Base-by-base conservation (phyloP, 2,113 vertebrate species). In the Seriola aureovittata region DNA sequence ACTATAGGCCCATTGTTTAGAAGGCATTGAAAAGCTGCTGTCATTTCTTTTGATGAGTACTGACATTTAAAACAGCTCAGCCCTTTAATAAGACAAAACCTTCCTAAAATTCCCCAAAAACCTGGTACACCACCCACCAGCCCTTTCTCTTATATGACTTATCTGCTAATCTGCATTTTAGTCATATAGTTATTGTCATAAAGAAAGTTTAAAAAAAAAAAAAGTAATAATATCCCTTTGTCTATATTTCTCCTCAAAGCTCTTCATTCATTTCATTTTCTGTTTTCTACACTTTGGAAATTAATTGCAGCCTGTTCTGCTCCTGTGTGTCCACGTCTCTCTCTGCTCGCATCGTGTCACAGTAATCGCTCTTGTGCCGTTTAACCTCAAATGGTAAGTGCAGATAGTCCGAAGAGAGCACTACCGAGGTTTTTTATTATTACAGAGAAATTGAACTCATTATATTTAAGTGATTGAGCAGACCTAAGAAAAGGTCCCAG, bases 241-340 rank as follows among this genome's bases (percentile, higher is more conserved):
- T 29, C 29, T 29, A 2, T 29, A 29, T 50, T 32, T 46, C 38
- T 12, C 13, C 21, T 57, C 9, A 36, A 50, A 67, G n/a, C n/a
- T 38, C 48, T 40, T 46, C 13, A 19, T 57, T 62, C n/a, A 36
- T 70, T 57, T 65, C 21, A 36, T 58, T 57, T 48, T 46, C 38
- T 19, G 8, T 77, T 57, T 57, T 62, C 5, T 34, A 25, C 42
- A 17, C 14, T 2, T 32, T 34, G 8, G 10, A 17, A 62, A 60
- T 52, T 52, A 29, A 83, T 52, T 69, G 70, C 29, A 50, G 12
- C 69, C 55, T 70, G 21, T 32, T 70, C 10, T 67, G 50, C 62
- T 72, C 68, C 50, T 50, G 9, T 78, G 68, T 42, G 50, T 62
- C 16, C 42, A 46, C n/a, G n/a, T 34, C n/a, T 50, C 32, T 32